Base-by-base conservation (phyloP, 2,797 vertebrate species). In the Hylomyscus alleni region DNA sequence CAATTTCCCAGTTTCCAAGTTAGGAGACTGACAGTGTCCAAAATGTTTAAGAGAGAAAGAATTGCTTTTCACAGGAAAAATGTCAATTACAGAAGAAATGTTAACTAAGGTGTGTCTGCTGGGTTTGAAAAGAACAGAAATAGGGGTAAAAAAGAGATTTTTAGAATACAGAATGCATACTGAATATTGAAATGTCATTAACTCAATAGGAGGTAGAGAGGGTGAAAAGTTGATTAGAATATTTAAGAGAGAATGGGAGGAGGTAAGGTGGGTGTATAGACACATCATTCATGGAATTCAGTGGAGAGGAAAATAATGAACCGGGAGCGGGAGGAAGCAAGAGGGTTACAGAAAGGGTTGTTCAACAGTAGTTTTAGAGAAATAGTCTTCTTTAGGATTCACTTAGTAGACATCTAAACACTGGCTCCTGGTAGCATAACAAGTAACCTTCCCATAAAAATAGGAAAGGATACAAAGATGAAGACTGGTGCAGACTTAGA, bases 151-250 rank as follows among this genome's bases (percentile, higher is more conserved):
- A 60, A 8, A 22, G 84, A 50, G 84, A 47, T 31, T 76, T 76
- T 86, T 44, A 87, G 40, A 88, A 31, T 37, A 14, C 24, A 60
- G 80, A 60, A 60, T 47, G 2, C 87, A 76, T 60, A 47, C 11
- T 82, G 34, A n/a, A 81, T 82, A 78, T 1, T 29, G 0, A 40
- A 13, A 44, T 91, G 60, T 60, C 24, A 34, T 54, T 76, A 34
- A 58, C 67, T 76, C 75, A 75, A 77, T 15, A 82, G 24, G n/a
- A 52, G 82, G 58, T 11, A 22, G 50, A 78, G 47, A 22, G 24
- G 37, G 50, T 91, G 5, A 80, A 78, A 80, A 60, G 22, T 81
- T 54, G n/a, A 86, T 81, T 72, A 85, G 69, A 91, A 91, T 44
- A 50, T 81, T 89, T 78, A 89, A 54, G 56, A 14, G 11, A 31